Evolutionary conservation across 2,888 invertebrate genomes (phyloP).

Genomic region (Glyphotaelius pellucidus): DNA sequence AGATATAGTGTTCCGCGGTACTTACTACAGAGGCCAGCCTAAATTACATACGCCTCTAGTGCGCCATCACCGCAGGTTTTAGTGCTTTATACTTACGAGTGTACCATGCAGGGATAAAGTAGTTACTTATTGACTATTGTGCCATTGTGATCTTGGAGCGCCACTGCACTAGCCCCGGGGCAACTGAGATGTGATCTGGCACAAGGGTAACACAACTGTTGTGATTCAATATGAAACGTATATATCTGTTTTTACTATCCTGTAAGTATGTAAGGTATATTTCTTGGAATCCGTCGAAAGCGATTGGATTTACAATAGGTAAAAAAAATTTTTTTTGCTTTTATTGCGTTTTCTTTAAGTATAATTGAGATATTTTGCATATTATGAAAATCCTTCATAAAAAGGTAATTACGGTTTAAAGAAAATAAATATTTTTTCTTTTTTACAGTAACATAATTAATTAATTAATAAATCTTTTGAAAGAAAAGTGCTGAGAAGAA

Average conservation of each 20-base stretch:
- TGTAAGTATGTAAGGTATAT: background rate
- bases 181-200: constrained; percentile 2
- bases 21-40: background rate
- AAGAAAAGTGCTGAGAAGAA: too few relatives aligned
- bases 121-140: constrained; percentile 53
- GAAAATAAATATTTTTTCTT: too few relatives aligned
- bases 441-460: too few relatives aligned
- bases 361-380: background rate
- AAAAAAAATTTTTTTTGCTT: background rate
- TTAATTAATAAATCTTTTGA: too few relatives aligned
- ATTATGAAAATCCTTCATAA: background rate
- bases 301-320: too few relatives aligned
- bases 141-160: constrained; percentile 26
- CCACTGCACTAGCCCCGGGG: constrained; percentile 20
- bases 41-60: constrained; percentile 21
- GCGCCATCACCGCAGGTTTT: constrained; percentile 12
- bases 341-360: background rate
- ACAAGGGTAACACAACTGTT: background rate
- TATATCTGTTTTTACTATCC: background rate
- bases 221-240: background rate
- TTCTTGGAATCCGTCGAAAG: background rate
- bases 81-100: background rate
- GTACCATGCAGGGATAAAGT: background rate
- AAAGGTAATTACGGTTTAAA: background rate
- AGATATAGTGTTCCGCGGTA: background rate